A percentile compares a stretch with the other conserved stretches of the same genome.
These are phyloP conservation scores for Philopotamus ludificatus DNA, from an alignment of 1,140 invertebrate species.

Conservation along the genomic window DNA sequence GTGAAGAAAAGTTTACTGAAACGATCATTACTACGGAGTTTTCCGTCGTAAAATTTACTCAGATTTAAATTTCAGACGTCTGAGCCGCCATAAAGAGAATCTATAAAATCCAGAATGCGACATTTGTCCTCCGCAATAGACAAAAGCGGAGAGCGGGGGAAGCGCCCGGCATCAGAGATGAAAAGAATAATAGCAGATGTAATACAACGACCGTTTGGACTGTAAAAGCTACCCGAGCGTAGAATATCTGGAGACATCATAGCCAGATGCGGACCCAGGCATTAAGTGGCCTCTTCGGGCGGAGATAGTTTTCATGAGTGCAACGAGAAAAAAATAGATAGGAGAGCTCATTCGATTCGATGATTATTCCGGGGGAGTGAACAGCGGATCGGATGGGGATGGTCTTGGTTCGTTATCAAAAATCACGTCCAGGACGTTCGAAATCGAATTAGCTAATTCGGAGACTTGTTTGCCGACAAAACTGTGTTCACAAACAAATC, in stretches of 20 bases:
- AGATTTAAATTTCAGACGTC: too few relatives aligned
- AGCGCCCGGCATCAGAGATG: neutral
- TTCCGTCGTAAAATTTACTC: too few relatives aligned
- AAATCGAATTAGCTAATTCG: conserved; percentile 38
- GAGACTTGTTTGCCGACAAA: conserved; percentile 32
- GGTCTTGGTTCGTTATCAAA: conserved; percentile 1
- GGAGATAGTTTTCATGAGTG: neutral
- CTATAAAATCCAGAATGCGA: neutral
- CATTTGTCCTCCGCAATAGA: neutral
- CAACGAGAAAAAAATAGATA: neutral
- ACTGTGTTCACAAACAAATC: conserved; percentile 36
- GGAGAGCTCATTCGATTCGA: conserved; percentile 13
- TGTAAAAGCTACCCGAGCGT: conserved; percentile 5
- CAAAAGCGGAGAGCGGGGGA: neutral
- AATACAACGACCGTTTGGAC: conserved; percentile 26
- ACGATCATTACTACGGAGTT: too few relatives aligned
- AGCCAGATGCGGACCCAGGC: conserved; percentile 33
- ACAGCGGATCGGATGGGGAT: neutral
- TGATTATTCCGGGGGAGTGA: neutral
- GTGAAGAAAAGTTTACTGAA: too few relatives aligned
- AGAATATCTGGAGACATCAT: conserved; percentile 33
- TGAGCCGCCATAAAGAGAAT: neutral
- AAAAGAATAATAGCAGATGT: conserved; percentile 37
- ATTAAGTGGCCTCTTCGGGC: conserved; percentile 16
- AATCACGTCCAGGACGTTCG: conserved; percentile 23